Evolutionary conservation across 35 echinoderm and acorn worm genomes (phyloP), one percentile per base, ranked within the genome.

Genomic region (Holothuria glaberrima): DNA sequence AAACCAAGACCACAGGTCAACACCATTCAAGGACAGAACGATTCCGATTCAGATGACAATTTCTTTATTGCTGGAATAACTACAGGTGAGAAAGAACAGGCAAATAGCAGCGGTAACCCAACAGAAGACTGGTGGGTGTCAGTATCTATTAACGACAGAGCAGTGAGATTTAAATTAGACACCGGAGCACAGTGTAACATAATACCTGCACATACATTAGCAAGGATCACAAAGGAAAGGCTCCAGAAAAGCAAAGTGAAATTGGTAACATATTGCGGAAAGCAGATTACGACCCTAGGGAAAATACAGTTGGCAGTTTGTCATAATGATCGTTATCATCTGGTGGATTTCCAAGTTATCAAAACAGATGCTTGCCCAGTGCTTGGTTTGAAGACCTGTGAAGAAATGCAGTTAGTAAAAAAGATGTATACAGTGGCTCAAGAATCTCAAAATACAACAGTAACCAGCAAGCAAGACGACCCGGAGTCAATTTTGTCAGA

Each of bases 121-220:
- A 68, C 30, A 32, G 64, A 28, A 22, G 6, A 68, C 16, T 54
- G 50, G 50, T 54, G 50, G 50, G 50, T 14, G 16, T 14, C 50
- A 14, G 50, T 54, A 14, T 14, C 9, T 17, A 54, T 54, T 54
- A 69, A 69, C 21, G 66, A 69, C 3, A 1, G 9, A 69, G 6
- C 66, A n/a, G 73, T 77, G 29, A 22, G 18, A 33, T n/a, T 77
- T 34, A 77, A 77, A 22, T 9, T 77, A 34, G 73, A 77, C 73
- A 77, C 73, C 0, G 73, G 73, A 20, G 41, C 22, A 1, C n/a
- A 77, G 30, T 77, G 73, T 26, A 77, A 77, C 21, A 38, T 14
- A 17, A 38, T 77, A 24, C 16, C 73, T 6, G 20, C 20, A 32
- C 73, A 48, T 12, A 24, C 27, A 6, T 77, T 24, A 34, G 0